Evolutionary conservation across 2,797 vertebrate species (phyloP), one percentile per base, ranked within the genome.

Genomic region (Enteromius trimaculatus): DNA sequence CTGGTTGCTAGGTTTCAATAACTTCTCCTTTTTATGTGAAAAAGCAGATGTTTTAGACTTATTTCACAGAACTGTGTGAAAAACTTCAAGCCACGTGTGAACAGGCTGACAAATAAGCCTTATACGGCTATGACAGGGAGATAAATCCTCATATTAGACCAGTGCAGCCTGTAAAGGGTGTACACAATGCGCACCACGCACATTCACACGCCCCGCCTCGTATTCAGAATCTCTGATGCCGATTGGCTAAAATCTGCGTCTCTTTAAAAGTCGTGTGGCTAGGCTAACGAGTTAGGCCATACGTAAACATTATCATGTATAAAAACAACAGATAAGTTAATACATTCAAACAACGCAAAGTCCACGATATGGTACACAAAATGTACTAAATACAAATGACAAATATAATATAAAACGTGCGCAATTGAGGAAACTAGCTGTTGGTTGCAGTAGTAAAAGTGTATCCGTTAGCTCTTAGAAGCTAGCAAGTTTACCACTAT

Each of bases 261-360:
- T 93, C 91, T 94, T 93, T 94, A 93, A 93, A 87, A 85, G 80
- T 85, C 47, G 58, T 58, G 34, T 6, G 1, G 85, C 85, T 87
- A 86, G 31, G 81, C 86, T 87, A 87, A 86, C 13, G 76, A 85
- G 81, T 72, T 72, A 84, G 68, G 82, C 82, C 82, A 78, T 37
- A 42, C 39, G 75, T 70, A 60, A 83, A 62, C 17, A 79, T 14
- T 16, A 62, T 19, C 19, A 51, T 14, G 16, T 49, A 26, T 2
- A 71, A 71, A 78, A 77, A 39, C 75, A 37, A 21, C 16, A 9
- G 17, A 26, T 6, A 60, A 34, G 14, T 31, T 17, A n/a, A 83
- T 19, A 44, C 2, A 34, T 13, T 6, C 1, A 84, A 19, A 58
- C 26, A 23, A 66, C 23, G 58, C 14, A 13, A 6, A 65, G 19